Conservation (phyloP, 2,888 invertebrate genomes). For the Nebria brevicollis region DNA sequence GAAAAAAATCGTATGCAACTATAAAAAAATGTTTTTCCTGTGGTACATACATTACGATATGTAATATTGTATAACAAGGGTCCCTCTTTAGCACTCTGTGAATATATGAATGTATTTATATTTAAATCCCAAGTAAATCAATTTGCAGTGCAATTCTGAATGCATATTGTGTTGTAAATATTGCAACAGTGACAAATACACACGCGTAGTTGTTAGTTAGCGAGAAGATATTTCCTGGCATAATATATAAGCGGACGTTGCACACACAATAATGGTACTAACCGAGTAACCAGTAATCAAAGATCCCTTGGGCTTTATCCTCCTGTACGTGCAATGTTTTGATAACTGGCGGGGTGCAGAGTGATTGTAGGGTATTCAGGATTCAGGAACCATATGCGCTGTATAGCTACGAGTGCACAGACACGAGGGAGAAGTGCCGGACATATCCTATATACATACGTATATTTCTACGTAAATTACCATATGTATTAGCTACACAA, state of each 20-base stretch:
- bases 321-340: conserved; percentile 28
- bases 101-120: background rate
- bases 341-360: conserved; percentile 8
- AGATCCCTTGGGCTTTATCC: conserved; percentile 20
- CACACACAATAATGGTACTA: conserved; percentile 15
- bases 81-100: too few relatives aligned
- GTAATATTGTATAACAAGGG: too few relatives aligned
- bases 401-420: background rate
- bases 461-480: conserved; percentile 6
- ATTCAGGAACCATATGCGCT: background rate
- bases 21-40: too few relatives aligned
- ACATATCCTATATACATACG: background rate
- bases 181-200: background rate
- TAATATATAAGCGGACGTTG: background rate
- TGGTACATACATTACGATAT: too few relatives aligned
- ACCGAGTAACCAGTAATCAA: conserved; percentile 35
- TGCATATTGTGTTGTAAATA: background rate
- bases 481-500: conserved; percentile 39
- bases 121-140: background rate
- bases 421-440: background rate
- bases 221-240: background rate
- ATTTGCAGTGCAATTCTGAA: background rate
- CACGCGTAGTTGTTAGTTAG: background rate
- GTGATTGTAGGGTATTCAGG: conserved; percentile 13
- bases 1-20: too few relatives aligned